Conservation (phyloP, 2,113 vertebrate species). For the Hemiscyllium ocellatum region DNA sequence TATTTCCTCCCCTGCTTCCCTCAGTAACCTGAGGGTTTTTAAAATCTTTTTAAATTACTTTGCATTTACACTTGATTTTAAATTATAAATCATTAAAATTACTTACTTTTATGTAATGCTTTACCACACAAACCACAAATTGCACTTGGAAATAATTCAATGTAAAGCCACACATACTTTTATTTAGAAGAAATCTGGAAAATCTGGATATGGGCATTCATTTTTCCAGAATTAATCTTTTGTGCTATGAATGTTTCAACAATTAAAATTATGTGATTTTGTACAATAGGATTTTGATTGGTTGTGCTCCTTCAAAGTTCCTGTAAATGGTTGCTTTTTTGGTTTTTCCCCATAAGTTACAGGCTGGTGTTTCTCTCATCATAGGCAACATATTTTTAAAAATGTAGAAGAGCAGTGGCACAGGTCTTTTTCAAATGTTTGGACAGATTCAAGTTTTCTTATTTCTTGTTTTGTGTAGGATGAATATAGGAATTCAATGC, state of each 20-base stretch:
- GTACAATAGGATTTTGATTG: neutral
- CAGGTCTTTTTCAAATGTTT: neutral
- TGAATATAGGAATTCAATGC: conserved; percentile 97
- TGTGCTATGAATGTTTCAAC: neutral
- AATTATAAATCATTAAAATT: too few species aligned
- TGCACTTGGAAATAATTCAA: neutral
- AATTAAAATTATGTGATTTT: neutral
- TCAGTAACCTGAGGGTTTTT: too few species aligned
- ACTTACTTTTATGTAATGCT: neutral
- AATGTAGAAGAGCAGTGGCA: neutral
- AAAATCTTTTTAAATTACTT: too few species aligned
- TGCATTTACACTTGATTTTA: too few species aligned
- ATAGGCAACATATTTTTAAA: neutral
- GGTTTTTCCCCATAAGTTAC: neutral
- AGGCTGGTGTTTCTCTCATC: neutral
- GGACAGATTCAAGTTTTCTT: neutral
- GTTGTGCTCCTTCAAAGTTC: neutral
- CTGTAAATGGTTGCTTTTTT: neutral
- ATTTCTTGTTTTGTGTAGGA: conserved; percentile 59
- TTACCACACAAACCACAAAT: neutral
- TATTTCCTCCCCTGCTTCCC: too few species aligned
- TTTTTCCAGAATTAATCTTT: neutral
- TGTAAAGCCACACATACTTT: neutral
- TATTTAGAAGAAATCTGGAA: neutral
- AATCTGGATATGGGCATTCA: neutral